Evolutionary conservation across 2,113 vertebrate genomes (phyloP).

Genomic region (Vulpes ferrilata): DNA sequence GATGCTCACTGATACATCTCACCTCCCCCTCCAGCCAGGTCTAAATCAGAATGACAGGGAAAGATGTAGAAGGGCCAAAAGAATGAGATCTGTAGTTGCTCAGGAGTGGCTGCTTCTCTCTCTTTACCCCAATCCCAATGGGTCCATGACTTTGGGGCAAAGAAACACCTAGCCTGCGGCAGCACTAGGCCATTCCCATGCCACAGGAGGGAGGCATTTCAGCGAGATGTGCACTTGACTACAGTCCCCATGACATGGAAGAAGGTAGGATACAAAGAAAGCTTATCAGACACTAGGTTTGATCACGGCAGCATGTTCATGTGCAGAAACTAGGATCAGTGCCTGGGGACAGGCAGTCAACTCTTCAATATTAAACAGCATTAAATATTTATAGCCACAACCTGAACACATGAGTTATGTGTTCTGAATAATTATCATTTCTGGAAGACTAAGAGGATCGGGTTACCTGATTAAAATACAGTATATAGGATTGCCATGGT

Average conservation of each 20-base stretch:
- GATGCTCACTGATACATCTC: conserved; percentile 53
- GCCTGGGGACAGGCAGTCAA: conserved; percentile 58
- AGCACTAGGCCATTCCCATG: neutral
- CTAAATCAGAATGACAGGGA: neutral
- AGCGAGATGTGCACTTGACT: conserved; percentile 9
- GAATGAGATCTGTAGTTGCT: neutral
- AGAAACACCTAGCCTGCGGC: conserved; percentile 2
- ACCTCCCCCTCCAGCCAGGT: conserved; percentile 3
- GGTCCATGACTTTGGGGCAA: neutral
- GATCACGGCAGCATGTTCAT: neutral
- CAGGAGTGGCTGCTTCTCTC: neutral
- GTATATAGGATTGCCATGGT: neutral
- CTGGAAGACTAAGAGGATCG: conserved; percentile 37
- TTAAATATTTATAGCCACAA: conserved; percentile 61
- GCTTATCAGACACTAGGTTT: neutral
- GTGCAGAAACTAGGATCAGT: neutral
- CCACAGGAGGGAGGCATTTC: neutral
- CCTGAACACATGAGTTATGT: conserved; percentile 53
- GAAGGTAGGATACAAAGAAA: conserved; percentile 55
- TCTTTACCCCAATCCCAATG: neutral
- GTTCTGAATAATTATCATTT: conserved; percentile 64
- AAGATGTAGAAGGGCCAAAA: neutral
- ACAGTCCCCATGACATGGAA: conserved; percentile 46
- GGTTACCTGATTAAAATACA: conserved; percentile 34
- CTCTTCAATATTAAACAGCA: conserved; percentile 73